phyloP scores from a whole-genome alignment of 2,113 vertebrate genomes.

The human (Homo sapiens) region GRCh38 chr15:98741001-98741500 shows the following conservation, averaged over 20 bases:
- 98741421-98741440: neutral
- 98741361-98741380: neutral
- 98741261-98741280: neutral
- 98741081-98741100: neutral
- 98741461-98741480: neutral
- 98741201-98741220: neutral
- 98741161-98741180: neutral
- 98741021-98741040: slow-evolving; percentile 30
- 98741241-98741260: too few species aligned
- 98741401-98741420: neutral
- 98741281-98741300: neutral
- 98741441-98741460: neutral
- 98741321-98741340: neutral
- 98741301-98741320: neutral
- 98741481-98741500: neutral
- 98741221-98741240: neutral
- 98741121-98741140: neutral
- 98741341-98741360: neutral
- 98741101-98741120: neutral
- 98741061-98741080: slow-evolving; percentile 4
- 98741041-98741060: neutral
- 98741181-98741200: neutral
- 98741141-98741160: neutral
- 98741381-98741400: neutral
- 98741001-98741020: slow-evolving; percentile 16